Evolutionary conservation across 1,140 invertebrate species (phyloP).

Genomic region (Leptestheria dahalacensis): DNA sequence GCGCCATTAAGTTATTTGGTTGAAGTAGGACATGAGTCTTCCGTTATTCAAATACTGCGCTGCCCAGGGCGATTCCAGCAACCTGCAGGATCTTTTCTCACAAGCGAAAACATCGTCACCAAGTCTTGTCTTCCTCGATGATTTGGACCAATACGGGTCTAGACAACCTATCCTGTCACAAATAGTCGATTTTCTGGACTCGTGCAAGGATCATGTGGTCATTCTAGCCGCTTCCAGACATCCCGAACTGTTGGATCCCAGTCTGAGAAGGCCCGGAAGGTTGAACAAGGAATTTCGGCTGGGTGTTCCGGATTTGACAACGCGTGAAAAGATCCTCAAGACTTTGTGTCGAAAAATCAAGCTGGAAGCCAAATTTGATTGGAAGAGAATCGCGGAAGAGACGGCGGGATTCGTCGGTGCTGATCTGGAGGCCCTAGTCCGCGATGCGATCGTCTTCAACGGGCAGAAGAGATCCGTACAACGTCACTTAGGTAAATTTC

Average conservation of each 20-base stretch:
- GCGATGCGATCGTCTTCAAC: not conserved
- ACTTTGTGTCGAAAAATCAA: not conserved
- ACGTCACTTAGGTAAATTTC: no score
- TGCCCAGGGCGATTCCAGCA: not conserved
- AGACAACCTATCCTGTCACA: not conserved
- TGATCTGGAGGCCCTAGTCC: not conserved
- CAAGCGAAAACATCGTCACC: not conserved
- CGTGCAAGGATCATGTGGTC: not conserved
- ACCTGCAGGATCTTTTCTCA: not conserved
- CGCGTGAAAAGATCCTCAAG: not conserved
- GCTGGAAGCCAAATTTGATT: not conserved
- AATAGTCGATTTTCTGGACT: not conserved
- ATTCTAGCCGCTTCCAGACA: not conserved
- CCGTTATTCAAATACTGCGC: not conserved
- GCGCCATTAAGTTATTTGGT: no score
- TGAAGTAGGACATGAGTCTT: not conserved
- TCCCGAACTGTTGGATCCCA: not conserved
- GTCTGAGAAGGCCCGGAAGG: not conserved
- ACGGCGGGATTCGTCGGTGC: not conserved
- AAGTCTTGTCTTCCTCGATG: not conserved
- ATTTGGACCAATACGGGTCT: not conserved
- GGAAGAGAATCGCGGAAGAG: not conserved
- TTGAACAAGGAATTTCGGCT: not conserved
- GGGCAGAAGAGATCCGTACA: no score
- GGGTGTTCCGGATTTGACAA: not conserved